Conservation (phyloP, 2,113 vertebrate genomes). For the Geothlypis trichas region DNA sequence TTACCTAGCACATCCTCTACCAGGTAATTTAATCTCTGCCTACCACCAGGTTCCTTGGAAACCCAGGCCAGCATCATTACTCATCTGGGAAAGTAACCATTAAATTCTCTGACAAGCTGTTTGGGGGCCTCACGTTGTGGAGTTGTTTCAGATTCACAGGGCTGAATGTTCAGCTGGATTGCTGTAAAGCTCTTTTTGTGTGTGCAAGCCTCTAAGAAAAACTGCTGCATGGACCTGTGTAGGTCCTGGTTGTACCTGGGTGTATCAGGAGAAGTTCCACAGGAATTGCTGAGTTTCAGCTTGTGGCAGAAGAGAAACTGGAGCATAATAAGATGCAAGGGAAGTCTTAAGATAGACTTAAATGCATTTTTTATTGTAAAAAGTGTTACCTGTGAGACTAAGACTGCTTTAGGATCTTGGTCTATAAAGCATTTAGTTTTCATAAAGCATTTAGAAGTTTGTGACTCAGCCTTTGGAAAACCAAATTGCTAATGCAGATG, state of each 20-base stretch:
- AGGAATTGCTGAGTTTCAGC: background rate
- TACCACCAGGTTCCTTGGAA: slow-evolving; percentile 29
- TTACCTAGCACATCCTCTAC: slow-evolving; percentile 96
- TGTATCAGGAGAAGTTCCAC: background rate
- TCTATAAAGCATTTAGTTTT: background rate
- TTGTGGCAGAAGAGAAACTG: background rate
- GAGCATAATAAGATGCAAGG: background rate
- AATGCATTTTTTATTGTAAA: background rate
- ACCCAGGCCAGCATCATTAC: background rate
- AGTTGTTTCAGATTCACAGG: background rate
- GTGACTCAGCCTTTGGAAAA: background rate
- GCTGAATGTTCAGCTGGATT: background rate
- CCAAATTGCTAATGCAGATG: background rate
- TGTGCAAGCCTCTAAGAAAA: background rate
- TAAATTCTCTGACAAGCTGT: slow-evolving; percentile 37
- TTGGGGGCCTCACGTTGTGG: background rate
- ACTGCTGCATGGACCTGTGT: background rate
- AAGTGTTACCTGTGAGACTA: background rate
- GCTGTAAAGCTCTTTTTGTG: background rate
- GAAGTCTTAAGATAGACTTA: background rate
- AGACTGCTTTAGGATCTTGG: background rate
- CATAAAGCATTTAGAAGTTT: background rate
- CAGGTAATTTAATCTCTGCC: slow-evolving; percentile 72
- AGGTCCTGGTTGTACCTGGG: background rate
- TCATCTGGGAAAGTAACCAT: slow-evolving; percentile 37